Evolutionary conservation across 2,113 vertebrate species (phyloP).

Genomic region (Typhlomys cinereus): DNA sequence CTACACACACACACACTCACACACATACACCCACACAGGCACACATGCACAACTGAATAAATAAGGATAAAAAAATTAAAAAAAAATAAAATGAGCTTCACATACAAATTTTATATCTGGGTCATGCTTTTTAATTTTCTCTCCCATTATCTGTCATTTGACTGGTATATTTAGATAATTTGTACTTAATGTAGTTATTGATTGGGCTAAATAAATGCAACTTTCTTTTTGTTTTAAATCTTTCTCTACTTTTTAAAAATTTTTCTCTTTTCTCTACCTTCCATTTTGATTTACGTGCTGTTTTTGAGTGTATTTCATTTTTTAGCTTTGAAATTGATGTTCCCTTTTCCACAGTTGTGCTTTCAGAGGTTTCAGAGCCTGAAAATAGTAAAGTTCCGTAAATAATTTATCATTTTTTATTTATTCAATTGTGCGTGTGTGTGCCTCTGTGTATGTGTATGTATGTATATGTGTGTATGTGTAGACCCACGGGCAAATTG

Average conservation of each 20-base stretch:
- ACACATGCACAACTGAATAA: too few relatives aligned
- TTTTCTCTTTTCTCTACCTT: neutral
- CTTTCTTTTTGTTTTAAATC: neutral
- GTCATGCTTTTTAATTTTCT: neutral
- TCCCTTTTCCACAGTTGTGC: neutral
- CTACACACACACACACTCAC: too few relatives aligned
- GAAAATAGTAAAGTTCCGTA: neutral
- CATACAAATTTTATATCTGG: too few relatives aligned
- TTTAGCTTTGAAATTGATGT: neutral
- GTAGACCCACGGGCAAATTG: too few relatives aligned
- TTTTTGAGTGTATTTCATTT: neutral
- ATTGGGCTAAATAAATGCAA: neutral
- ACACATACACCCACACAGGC: too few relatives aligned
- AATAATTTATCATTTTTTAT: too few relatives aligned
- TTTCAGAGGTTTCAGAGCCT: neutral
- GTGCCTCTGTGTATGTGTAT: too few relatives aligned
- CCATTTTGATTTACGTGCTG: neutral
- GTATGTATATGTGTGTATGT: too few relatives aligned
- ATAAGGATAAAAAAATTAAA: too few relatives aligned
- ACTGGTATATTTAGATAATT: neutral
- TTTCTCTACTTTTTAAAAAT: neutral
- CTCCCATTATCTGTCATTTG: neutral
- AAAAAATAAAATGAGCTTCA: too few relatives aligned
- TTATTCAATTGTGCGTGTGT: too few relatives aligned
- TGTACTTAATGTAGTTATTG: neutral